phyloP scores from a whole-genome alignment of 2,113 vertebrate genomes.

The Procapra przewalskii region DNA sequence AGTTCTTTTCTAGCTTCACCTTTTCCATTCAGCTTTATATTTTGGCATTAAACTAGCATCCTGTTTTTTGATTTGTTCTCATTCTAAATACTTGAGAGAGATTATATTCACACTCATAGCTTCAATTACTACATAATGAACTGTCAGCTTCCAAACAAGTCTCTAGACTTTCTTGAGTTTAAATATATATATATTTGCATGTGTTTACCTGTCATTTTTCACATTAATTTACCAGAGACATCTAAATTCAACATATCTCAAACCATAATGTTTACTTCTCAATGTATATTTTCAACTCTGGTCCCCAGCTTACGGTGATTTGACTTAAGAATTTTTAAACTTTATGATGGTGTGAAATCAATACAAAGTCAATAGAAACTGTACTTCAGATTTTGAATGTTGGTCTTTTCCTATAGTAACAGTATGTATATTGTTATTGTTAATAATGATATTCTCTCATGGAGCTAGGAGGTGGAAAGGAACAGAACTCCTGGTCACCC shows the following conservation, averaged over 20 bases:
- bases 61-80: neutral
- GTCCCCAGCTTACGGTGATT: neutral
- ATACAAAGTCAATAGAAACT: neutral
- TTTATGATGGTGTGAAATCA: neutral
- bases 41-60: neutral
- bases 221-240: neutral
- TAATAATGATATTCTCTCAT: neutral
- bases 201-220: neutral
- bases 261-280: neutral
- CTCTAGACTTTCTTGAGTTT: neutral
- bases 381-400: neutral
- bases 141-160: neutral
- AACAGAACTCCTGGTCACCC: neutral
- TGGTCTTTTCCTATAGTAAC: neutral
- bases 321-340: neutral
- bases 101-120: neutral
- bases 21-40: neutral
- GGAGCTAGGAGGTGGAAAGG: neutral
- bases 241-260: neutral
- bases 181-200: neutral
- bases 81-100: neutral
- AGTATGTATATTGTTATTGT: neutral
- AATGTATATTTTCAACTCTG: neutral
- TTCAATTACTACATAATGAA: neutral
- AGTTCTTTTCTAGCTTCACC: neutral